Evolutionary conservation across 2,797 vertebrate species (phyloP), one percentile per base, ranked within the genome.

Genomic region (Philypnodon macrostomus): DNA sequence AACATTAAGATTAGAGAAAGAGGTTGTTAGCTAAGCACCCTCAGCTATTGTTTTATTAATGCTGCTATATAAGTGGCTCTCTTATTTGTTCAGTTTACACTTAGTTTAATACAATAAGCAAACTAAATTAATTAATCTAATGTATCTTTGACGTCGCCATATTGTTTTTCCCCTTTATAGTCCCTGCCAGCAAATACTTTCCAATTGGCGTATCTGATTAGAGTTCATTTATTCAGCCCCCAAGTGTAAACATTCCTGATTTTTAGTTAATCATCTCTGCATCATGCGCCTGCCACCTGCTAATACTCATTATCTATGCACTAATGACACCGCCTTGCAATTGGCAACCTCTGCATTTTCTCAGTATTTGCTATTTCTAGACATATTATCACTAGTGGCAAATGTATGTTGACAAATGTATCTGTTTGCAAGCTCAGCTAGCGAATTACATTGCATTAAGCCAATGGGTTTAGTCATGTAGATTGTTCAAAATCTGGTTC

Each of bases 151-250:
- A 47, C 3, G 29, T 27, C 16, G 17, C 5, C 19, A 30, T 36
- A 37, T 33, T 21, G 23, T 7, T 15, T 29, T 35, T 9, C 46
- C 41, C 44, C 1, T 29, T 51, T 38, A 0, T 62, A 49, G 34
- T 58, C 56, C 46, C 49, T 66, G 51, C 39, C 44, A 33, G 67
- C 51, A 74, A 78, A 64, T 60, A 38, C 36, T 46, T 58, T 76
- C 80, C 83, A 75, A 83, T 83, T 80, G 57, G 57, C 45, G 75
- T 62, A 69, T 65, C 73, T 75, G 54, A 67, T 74, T 52, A 48
- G 59, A 63, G 63, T 59, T 70, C 52, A 78, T 76, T 73, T 63
- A 72, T 73, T 58, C 71, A 47, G 32, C 35, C 60, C 44, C 50
- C 46, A 39, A 70, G 59, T 63, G 46, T 67, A 70, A 80, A 83